Evolutionary conservation across 2,113 vertebrate genomes (phyloP).

Genomic region (Redunca redunca): DNA sequence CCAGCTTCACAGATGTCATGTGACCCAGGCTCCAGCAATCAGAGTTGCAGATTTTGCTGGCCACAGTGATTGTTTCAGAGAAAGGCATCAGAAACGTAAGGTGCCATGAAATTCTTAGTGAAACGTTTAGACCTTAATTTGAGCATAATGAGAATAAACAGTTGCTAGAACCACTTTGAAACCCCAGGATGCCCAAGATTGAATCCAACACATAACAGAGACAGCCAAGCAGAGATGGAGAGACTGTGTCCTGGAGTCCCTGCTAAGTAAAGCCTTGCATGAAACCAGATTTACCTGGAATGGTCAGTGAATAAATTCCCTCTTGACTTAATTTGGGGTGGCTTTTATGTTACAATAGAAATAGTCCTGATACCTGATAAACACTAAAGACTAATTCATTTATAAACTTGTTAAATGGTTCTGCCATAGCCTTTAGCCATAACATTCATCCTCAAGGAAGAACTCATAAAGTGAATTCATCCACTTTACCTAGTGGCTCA

Average conservation of each 20-base stretch:
- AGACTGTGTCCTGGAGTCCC: not conserved
- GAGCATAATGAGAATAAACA: not conserved
- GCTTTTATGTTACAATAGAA: slow-evolving; percentile 10
- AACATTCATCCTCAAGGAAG: not conserved
- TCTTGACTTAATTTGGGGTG: not conserved
- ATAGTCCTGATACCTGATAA: not conserved
- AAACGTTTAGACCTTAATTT: not conserved
- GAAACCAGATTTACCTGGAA: not conserved
- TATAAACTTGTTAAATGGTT: not conserved
- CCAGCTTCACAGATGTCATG: not conserved
- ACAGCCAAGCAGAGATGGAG: not conserved
- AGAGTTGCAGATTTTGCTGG: not conserved
- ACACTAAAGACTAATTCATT: slow-evolving; percentile 15
- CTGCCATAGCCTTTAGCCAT: not conserved
- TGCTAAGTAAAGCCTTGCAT: not conserved
- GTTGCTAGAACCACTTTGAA: not conserved
- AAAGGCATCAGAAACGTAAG: not conserved
- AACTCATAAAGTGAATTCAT: not conserved
- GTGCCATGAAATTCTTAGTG: not conserved
- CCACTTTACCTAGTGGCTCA: not conserved
- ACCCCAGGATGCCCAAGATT: not conserved
- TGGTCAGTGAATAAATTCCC: not conserved
- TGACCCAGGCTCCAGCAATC: not conserved
- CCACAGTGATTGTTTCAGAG: not conserved
- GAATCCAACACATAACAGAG: not conserved